These are phyloP conservation scores for Choloepus hoffmanni DNA, from an alignment of 2,113 vertebrate species.

Conservation along the genomic window DNA sequence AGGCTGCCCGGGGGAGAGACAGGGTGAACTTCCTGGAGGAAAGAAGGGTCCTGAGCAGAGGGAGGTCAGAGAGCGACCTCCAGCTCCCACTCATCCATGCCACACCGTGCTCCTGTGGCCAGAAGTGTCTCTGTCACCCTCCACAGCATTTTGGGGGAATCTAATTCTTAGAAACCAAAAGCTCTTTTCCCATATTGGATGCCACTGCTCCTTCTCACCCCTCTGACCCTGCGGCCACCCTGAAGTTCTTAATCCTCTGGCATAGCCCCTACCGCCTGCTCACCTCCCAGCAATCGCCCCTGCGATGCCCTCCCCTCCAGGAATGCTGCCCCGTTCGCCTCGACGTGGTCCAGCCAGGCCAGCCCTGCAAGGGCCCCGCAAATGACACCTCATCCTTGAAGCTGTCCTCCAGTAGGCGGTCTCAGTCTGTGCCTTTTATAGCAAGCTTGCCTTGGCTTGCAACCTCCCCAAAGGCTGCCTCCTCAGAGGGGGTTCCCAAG, in stretches of 20 bases:
- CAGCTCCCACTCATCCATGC: not conserved
- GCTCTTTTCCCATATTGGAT: not conserved
- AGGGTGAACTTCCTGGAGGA: not conserved
- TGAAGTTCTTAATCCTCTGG: rapidly evolving
- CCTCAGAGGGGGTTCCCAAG: not conserved
- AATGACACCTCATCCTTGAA: not conserved
- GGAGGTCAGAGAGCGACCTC: too few relatives aligned
- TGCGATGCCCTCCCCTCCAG: not conserved
- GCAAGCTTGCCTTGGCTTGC: rapidly evolving
- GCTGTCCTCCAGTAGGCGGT: not conserved
- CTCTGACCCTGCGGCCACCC: not conserved
- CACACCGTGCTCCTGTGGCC: not conserved
- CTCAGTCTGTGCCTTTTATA: too few relatives aligned
- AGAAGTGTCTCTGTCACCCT: not conserved
- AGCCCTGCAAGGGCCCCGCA: not conserved
- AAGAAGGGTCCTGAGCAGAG: not conserved
- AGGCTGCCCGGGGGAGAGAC: not conserved
- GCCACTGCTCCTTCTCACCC: not conserved
- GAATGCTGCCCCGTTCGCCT: not conserved
- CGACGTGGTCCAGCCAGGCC: not conserved
- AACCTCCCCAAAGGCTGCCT: not conserved
- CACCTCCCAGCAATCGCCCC: rapidly evolving
- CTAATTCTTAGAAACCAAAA: not conserved
- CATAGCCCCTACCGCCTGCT: not conserved
- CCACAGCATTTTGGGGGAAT: not conserved